These are phyloP conservation scores for Clistopyga incitator DNA, from an alignment of 2,888 invertebrate genomes.

Conservation along the genomic window DNA sequence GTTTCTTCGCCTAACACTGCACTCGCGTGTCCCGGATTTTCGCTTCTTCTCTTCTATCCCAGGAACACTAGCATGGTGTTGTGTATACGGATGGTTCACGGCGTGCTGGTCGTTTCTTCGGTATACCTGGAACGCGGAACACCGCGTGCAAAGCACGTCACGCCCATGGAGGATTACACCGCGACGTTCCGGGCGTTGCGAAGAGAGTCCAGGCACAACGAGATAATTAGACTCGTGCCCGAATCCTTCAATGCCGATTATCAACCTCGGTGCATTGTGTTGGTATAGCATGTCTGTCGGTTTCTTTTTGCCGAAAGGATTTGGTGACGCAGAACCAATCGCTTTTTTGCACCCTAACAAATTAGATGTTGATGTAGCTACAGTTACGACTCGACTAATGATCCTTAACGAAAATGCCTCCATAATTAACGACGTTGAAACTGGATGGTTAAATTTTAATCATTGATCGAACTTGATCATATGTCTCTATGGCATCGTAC, in stretches of 20 bases:
- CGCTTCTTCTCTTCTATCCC: constrained; percentile 36
- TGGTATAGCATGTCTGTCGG: neutral
- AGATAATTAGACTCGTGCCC: constrained; percentile 73
- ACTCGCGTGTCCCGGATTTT: constrained; percentile 54
- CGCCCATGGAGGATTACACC: constrained; percentile 63
- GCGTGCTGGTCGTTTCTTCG: constrained; percentile 43
- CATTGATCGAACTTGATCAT: neutral
- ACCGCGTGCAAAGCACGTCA: constrained; percentile 66
- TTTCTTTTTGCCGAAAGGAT: neutral
- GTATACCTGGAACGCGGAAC: constrained; percentile 77
- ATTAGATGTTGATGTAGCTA: neutral
- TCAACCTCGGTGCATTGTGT: constrained; percentile 1
- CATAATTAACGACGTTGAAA: neutral
- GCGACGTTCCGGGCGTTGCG: constrained; percentile 66
- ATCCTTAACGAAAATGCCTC: neutral
- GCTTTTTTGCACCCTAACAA: neutral
- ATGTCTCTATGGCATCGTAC: no score
- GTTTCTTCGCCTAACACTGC: constrained; percentile 75
- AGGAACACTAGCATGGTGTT: neutral
- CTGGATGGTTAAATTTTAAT: neutral
- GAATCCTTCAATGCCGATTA: constrained; percentile 60
- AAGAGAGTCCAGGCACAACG: constrained; percentile 62
- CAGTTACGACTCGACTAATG: constrained; percentile 26
- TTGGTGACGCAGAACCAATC: neutral
- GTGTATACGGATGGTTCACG: constrained; percentile 33